Evolutionary conservation across 2,888 invertebrate genomes (phyloP).

Genomic region (Cheiracanthium punctorium): DNA sequence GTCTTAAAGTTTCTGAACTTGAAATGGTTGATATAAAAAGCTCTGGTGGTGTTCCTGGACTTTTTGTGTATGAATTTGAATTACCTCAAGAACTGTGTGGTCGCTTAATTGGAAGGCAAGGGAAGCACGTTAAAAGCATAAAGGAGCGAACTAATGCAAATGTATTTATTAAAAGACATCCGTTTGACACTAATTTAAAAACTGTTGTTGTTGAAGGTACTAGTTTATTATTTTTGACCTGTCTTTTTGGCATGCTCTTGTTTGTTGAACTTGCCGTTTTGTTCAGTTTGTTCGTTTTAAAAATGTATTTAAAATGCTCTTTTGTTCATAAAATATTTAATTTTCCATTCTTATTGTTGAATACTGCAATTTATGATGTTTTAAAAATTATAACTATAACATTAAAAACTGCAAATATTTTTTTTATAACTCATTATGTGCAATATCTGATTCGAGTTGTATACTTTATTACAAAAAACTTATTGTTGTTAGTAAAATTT

Average conservation of each 20-base stretch:
- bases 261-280: neutral
- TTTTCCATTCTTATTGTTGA: neutral
- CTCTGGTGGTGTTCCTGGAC: neutral
- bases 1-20: constrained; percentile 1
- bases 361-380: neutral
- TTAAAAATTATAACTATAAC: too few relatives aligned
- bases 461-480: too few relatives aligned
- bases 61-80: constrained; percentile 75
- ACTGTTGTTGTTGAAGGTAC: constrained; percentile 89
- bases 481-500: too few relatives aligned
- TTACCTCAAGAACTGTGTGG: constrained; percentile 83
- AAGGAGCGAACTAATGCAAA: constrained; percentile 86
- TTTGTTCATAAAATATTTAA: neutral
- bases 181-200: constrained; percentile 84
- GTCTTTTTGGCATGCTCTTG: neutral
- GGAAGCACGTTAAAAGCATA: constrained; percentile 85
- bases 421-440: too few relatives aligned
- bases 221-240: neutral
- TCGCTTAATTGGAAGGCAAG: constrained; percentile 85
- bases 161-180: constrained; percentile 87
- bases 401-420: too few relatives aligned
- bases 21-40: constrained; percentile 18
- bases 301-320: neutral
- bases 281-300: neutral
- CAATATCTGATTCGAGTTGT: too few relatives aligned